Evolutionary conservation across 2,888 invertebrate genomes (phyloP), one percentile per base, ranked within the genome.

Genomic region (Ceriagrion tenellum): DNA sequence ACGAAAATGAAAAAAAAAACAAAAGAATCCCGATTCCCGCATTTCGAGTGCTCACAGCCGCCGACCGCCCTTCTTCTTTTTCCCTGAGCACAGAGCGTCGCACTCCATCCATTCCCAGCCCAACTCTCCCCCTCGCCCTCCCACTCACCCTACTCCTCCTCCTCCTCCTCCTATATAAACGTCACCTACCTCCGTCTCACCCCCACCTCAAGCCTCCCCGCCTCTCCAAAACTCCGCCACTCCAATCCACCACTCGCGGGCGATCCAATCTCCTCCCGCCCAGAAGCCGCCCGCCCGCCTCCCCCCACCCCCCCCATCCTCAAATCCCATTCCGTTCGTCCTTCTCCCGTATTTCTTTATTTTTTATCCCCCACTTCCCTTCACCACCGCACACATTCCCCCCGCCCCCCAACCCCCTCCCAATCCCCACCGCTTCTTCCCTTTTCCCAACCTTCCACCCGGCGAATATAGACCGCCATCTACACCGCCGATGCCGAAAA

Each of bases 11-110:
- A 81, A 35, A 26, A 30, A 35, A 35, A 13, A 81, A 35, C 81
- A 35, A 81, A 81, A 59, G 20, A 81, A 81, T 13, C 81, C 35
- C 81, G 69, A 81, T 81, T 81, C 81, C 81, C 81, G 81, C 81
- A 18, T 35, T 81, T 35, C 35, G 81, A 81, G 81, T 81, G 81
- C 35, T 81, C 81, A 16, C 59, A 81, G 81, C 81, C 69, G 69
- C 69, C 69, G 69, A 26, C 20, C 59, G 16, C 18, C 59, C 59
- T 59, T 59, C 20, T 59, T 59, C 59, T 20, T 20, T 59, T 59
- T 59, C 18, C 59, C 59, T 1, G 59, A 59, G 59, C 59, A 59
- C 59, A 20, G 59, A 16, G 59, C 59, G 59, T 16, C 59, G 59
- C 59, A 16, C 59, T 59, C 18, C 59, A 59, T 59, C 59, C 47